These are phyloP conservation scores for Neuroscelio doddi DNA, from an alignment of 2,888 invertebrate genomes.

Conservation along the genomic window DNA sequence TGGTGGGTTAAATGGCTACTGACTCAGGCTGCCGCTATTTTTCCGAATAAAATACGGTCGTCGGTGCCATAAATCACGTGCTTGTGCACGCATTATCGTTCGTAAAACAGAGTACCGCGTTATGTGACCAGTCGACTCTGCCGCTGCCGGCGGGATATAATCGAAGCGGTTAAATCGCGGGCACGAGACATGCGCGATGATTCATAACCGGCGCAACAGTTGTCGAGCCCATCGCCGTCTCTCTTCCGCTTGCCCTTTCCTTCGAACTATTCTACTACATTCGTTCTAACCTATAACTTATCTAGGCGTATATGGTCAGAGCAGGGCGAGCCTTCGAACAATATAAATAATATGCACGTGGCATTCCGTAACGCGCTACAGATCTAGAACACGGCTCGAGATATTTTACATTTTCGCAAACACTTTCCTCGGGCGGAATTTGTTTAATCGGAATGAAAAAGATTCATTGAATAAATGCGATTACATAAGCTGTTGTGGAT, in stretches of 20 bases:
- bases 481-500: neutral
- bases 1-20: conserved; percentile 36
- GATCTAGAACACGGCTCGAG: too few relatives aligned
- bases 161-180: conserved; percentile 50
- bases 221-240: conserved; percentile 27
- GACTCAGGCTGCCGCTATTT: conserved; percentile 35
- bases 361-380: too few relatives aligned
- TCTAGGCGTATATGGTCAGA: conserved; percentile 18
- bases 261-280: conserved; percentile 30
- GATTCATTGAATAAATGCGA: neutral
- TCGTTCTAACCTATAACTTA: conserved; percentile 29
- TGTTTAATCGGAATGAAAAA: neutral
- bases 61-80: conserved; percentile 35
- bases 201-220: conserved; percentile 46
- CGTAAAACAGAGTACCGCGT: conserved; percentile 45
- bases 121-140: conserved; percentile 33
- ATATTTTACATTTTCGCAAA: neutral
- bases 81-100: conserved; percentile 41
- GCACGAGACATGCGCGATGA: conserved; percentile 50
- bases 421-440: neutral
- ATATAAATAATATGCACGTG: conserved; percentile 6
- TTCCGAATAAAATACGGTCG: conserved; percentile 37
- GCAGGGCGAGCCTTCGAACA: conserved; percentile 12
- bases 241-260: conserved; percentile 31
- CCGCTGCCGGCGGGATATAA: conserved; percentile 46